Evolutionary conservation across 2,888 invertebrate species (phyloP).

Genomic region (Dynastes maya): DNA sequence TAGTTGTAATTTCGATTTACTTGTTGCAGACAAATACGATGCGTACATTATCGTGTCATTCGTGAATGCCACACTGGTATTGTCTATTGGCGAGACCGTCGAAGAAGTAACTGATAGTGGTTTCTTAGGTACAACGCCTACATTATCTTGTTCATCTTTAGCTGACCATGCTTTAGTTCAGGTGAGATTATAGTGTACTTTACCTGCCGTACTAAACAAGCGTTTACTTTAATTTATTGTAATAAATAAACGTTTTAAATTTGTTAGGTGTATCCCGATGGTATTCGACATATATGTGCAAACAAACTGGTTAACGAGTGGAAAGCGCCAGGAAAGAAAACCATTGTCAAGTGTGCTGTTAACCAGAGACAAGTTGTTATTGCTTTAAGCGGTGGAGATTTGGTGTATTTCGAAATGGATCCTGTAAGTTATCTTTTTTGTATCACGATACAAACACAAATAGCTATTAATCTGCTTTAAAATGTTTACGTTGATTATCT

Average conservation of each 20-base stretch:
- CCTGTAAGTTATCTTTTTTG: slow-evolving; percentile 80
- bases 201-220: not conserved
- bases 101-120: slow-evolving; percentile 99
- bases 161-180: slow-evolving; percentile 99
- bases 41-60: slow-evolving; percentile 99
- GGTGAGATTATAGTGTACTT: slow-evolving; percentile 70
- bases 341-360: slow-evolving; percentile 97
- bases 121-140: slow-evolving; percentile 98
- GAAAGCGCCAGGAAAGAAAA: slow-evolving; percentile 98
- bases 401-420: slow-evolving; percentile 99
- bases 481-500: not conserved
- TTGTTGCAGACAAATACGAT: slow-evolving; percentile 96
- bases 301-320: slow-evolving; percentile 99
- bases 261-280: slow-evolving; percentile 93
- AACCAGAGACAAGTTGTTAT: slow-evolving; percentile 99
- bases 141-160: slow-evolving; percentile 96
- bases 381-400: slow-evolving; percentile 96
- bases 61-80: slow-evolving; percentile 97
- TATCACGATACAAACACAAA: not conserved
- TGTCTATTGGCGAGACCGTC: slow-evolving; percentile 99
- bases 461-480: not conserved
- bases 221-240: not conserved
- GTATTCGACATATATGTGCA: slow-evolving; percentile 97
- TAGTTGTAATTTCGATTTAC: slow-evolving; percentile 65
- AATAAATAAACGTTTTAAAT: not conserved